Percentiles rank a stretch among this genome's conserved stretches.
These are phyloP conservation scores for Myodes glareolus DNA, from an alignment of 2,113 vertebrate species.

Conservation along the genomic window DNA sequence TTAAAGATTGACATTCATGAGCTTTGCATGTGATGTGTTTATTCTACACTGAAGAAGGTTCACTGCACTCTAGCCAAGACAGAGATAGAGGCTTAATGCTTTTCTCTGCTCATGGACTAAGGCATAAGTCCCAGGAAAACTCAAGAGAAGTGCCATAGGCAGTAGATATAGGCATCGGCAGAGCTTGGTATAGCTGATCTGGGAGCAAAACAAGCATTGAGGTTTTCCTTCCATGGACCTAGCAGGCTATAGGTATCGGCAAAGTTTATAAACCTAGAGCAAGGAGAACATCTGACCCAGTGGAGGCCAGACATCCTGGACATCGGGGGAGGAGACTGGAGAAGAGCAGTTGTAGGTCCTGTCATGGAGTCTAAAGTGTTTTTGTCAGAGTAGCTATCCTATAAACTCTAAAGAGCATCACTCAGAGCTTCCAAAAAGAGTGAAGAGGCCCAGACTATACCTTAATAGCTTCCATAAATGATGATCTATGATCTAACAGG, in stretches of 20 bases:
- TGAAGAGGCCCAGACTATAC: not conserved
- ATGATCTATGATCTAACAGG: rapidly evolving
- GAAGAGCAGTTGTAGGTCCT: too few species aligned
- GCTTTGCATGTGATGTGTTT: rapidly evolving
- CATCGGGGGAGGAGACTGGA: too few species aligned
- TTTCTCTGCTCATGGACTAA: not conserved
- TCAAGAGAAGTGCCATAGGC: too few species aligned
- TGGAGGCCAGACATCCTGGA: too few species aligned
- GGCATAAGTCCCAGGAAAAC: too few species aligned
- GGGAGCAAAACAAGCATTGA: rapidly evolving
- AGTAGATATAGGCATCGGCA: not conserved
- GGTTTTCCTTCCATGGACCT: not conserved
- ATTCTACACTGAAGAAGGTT: not conserved
- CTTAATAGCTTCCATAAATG: not conserved
- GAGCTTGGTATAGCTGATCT: not conserved
- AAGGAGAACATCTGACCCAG: not conserved
- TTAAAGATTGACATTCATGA: not conserved
- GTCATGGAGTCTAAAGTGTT: rapidly evolving
- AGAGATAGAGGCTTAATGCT: not conserved
- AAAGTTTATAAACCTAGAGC: not conserved
- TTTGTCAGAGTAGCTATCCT: not conserved
- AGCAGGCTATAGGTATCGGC: not conserved
- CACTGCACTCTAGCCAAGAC: too few species aligned
- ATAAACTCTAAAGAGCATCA: not conserved
- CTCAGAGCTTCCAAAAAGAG: not conserved